Conservation (phyloP, 2,113 vertebrate genomes). For the Hypanus sabinus region DNA sequence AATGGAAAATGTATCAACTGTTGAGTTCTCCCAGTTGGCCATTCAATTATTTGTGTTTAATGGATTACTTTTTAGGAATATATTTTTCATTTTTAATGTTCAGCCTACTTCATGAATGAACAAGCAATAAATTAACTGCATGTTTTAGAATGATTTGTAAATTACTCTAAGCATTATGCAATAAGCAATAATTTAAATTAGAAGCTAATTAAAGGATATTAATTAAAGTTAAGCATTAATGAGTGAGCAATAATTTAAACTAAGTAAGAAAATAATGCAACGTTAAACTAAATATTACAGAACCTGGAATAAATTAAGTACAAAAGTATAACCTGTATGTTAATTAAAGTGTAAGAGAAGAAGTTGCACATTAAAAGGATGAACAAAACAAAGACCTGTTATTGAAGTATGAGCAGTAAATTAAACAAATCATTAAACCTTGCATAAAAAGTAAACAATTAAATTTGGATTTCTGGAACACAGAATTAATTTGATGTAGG, state of each 20-base stretch:
- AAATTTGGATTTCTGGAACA: neutral
- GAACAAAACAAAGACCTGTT: neutral
- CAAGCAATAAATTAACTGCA: neutral
- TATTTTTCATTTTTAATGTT: neutral
- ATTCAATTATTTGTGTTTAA: neutral
- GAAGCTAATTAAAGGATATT: neutral
- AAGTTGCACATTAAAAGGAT: neutral
- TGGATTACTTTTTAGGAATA: neutral
- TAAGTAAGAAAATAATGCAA: neutral
- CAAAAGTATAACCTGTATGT: neutral
- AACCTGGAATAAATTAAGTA: neutral
- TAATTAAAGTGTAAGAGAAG: neutral
- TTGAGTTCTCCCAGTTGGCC: neutral
- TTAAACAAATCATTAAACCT: neutral
- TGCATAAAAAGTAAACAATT: neutral
- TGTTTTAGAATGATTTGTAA: neutral
- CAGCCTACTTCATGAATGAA: neutral
- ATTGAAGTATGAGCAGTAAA: neutral
- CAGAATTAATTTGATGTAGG: neutral
- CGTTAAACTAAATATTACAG: neutral
- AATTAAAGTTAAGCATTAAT: neutral
- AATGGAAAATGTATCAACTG: neutral
- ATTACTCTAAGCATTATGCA: neutral
- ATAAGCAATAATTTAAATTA: slow-evolving; percentile 13
- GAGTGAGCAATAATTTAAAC: neutral